phyloP scores from a whole-genome alignment of 2,113 vertebrate species.

The Amphilophus citrinellus region DNA sequence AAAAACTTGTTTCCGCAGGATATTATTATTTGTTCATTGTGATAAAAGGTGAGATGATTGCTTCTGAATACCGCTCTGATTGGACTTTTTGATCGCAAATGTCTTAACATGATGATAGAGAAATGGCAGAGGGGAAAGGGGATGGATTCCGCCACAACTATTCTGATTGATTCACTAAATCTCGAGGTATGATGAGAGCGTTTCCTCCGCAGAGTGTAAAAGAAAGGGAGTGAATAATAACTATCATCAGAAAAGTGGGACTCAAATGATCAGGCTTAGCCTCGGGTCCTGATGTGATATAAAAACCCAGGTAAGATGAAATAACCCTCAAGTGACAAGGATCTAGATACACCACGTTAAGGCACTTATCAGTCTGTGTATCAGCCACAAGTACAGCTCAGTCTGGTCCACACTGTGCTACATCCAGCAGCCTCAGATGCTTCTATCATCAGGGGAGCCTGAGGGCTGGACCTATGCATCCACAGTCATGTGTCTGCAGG shows the following conservation, averaged over 20 bases:
- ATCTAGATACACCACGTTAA: not conserved
- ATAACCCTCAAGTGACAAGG: not conserved
- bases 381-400: not conserved
- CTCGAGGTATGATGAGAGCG: slow-evolving; percentile 8
- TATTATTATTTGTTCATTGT: slow-evolving; percentile 20
- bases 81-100: slow-evolving; percentile 26
- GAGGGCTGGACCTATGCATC: not conserved
- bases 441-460: not conserved
- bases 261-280: slow-evolving; percentile 3
- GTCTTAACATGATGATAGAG: not conserved
- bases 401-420: not conserved
- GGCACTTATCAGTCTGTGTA: not conserved
- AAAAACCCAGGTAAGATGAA: slow-evolving; percentile 32
- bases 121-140: not conserved
- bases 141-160: not conserved
- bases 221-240: slow-evolving; percentile 10
- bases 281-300: slow-evolving; percentile 1
- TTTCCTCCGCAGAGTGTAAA: not conserved
- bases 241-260: slow-evolving; percentile 5
- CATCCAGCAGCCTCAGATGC: slow-evolving; percentile 1
- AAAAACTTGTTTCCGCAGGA: slow-evolving; percentile 5
- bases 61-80: slow-evolving; percentile 5
- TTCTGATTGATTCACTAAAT: not conserved
- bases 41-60: not conserved
- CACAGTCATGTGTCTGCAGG: slow-evolving; percentile 27